Base-by-base conservation (phyloP, 2,113 vertebrate species). In the Talpa occidentalis region DNA sequence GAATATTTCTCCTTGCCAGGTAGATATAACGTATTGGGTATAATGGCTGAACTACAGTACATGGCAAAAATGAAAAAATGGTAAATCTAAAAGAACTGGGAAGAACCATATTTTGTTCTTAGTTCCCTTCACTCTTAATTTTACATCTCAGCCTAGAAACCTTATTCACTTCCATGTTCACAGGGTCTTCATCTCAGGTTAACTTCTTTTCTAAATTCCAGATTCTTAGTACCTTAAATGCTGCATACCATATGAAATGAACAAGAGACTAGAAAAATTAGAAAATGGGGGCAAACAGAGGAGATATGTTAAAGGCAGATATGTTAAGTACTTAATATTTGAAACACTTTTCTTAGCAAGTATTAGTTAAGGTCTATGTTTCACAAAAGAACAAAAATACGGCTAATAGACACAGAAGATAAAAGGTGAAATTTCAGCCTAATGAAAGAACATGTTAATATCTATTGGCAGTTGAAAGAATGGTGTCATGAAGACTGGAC, bases 311-410 rank as follows among this genome's bases (percentile, higher is more conserved):
- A 40, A 40, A 37, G 32, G 14, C n/a, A 66, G 62, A 66, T 28
- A 32, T 15, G n/a, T 62, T 62, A 73, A 62, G 17, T 74, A 70
- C 37, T 84, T 56, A 88, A 16, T 69, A 69, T 77, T 70, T 81
- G 15, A 90, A 94, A 69, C 81, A 35, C n/a, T 90, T 24, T 78
- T 77, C 49, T 84, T 62, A 64, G n/a, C n/a, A 76, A 54, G 14
- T 30, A 32, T 42, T 74, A 32, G 70, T 59, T 73, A 60, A 77
- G 52, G 66, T 94, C 62, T 87, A 0, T 90, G 24, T 92, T 89
- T 95, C 54, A 87, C 24, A 10, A 83, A 74, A 91, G 70, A 42
- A 69, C 35, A 56, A 79, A 95, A 69, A 56, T 49, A 91, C 28
- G 56, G 52, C 52, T 88, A 66, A 59, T 88, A n/a, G 35, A 40